These are phyloP conservation scores for Arenaria interpres DNA, from an alignment of 2,113 vertebrate genomes.

Conservation along the genomic window DNA sequence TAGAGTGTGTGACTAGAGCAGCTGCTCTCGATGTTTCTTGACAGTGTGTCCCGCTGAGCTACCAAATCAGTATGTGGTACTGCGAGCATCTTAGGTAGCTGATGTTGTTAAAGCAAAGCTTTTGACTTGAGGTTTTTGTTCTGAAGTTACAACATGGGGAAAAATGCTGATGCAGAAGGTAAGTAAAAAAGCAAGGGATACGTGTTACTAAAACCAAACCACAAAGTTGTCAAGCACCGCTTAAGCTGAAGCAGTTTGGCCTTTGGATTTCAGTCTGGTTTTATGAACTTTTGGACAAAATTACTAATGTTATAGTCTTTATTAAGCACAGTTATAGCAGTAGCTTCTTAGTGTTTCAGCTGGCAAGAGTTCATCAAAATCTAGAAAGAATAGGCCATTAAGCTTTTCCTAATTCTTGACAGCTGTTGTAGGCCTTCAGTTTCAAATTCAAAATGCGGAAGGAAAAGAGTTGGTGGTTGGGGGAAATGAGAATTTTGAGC, in stretches of 20 bases:
- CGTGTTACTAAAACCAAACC: not conserved
- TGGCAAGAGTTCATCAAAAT: not conserved
- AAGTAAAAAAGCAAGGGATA: not conserved
- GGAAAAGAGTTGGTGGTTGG: not conserved
- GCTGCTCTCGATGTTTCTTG: not conserved
- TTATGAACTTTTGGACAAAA: not conserved
- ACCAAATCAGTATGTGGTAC: not conserved
- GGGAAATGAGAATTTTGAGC: not conserved
- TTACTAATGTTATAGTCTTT: not conserved
- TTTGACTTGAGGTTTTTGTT: not conserved
- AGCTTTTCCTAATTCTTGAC: not conserved
- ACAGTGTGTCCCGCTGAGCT: not conserved
- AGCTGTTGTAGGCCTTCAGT: not conserved
- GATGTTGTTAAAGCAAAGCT: not conserved
- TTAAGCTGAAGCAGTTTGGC: not conserved
- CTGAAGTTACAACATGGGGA: not conserved
- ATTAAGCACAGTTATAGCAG: not conserved
- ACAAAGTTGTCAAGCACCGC: not conserved
- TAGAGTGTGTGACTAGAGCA: not conserved
- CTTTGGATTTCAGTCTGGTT: not conserved
- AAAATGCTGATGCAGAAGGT: not conserved
- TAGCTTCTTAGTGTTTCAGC: not conserved
- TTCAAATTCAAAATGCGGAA: not conserved
- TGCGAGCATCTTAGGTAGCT: not conserved
- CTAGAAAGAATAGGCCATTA: not conserved